A percentile compares a stretch with the other conserved stretches of the same genome.
Evolutionary conservation across 1,140 invertebrate genomes (phyloP).

Genomic region (Calephelis virginiensis): DNA sequence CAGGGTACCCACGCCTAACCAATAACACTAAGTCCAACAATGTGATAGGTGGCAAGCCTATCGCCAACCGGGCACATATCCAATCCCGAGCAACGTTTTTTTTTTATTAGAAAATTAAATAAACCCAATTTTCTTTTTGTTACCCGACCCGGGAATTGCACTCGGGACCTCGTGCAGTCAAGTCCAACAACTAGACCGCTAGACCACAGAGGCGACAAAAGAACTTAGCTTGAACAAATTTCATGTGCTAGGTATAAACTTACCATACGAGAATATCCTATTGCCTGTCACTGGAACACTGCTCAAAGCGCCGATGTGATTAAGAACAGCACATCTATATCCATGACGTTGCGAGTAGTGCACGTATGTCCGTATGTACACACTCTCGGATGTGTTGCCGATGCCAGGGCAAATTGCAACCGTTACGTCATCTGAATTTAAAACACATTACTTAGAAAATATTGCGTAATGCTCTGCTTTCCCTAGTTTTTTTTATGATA

Average conservation of each 20-base stretch:
- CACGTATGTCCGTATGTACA: conserved; percentile 95
- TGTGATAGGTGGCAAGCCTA: too few species aligned
- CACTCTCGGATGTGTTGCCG: conserved; percentile 94
- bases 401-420: conserved; percentile 95
- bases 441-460: conserved; percentile 9
- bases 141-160: too few species aligned
- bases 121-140: too few species aligned
- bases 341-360: conserved; percentile 93
- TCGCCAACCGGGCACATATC: too few species aligned
- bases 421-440: conserved; percentile 87
- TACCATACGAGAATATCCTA: conserved; percentile 95
- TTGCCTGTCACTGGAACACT: conserved; percentile 91
- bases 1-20: too few species aligned
- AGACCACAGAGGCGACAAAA: too few species aligned
- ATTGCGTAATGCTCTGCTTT: neutral
- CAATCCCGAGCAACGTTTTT: too few species aligned
- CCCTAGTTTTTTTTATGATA: neutral
- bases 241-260: conserved; percentile 33
- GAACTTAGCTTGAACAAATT: too few species aligned
- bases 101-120: too few species aligned
- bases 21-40: too few species aligned
- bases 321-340: conserved; percentile 94
- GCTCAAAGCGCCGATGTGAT: conserved; percentile 93
- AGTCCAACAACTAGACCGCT: too few species aligned
- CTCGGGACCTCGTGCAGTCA: too few species aligned